phyloP scores from a whole-genome alignment of 2,113 vertebrate genomes.

The Nothobranchius kuhntae region DNA sequence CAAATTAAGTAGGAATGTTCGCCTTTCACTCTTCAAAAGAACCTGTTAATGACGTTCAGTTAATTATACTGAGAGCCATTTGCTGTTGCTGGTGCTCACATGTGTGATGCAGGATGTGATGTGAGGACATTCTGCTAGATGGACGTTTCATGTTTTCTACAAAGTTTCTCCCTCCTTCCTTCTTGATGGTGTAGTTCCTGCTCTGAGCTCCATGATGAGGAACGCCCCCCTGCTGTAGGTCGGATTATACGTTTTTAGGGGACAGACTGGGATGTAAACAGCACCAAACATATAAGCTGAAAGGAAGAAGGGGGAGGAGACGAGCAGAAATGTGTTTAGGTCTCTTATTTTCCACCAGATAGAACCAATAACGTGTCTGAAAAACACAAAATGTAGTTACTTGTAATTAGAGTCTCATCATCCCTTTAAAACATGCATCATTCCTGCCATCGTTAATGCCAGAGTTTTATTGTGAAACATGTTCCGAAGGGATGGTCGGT shows the following conservation, averaged over 20 bases:
- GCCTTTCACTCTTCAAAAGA: conserved; percentile 28
- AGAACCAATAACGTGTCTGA: no score
- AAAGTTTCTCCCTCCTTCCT: conserved; percentile 44
- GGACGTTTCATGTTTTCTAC: conserved; percentile 9
- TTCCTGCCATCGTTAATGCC: no score
- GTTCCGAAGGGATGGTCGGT: no score
- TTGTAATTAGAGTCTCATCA: no score
- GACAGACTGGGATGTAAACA: background rate
- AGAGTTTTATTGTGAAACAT: no score
- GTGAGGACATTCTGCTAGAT: conserved; percentile 29
- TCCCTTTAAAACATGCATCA: no score
- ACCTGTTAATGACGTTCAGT: conserved; percentile 56
- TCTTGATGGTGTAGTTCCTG: background rate
- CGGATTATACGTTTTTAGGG: background rate
- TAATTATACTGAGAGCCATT: conserved; percentile 51
- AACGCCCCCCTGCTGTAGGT: background rate
- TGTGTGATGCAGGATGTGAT: conserved; percentile 21
- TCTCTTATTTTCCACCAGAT: no score
- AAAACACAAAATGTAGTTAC: no score
- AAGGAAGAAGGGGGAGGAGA: background rate
- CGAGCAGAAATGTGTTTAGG: background rate
- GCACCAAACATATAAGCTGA: background rate
- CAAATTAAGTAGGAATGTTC: conserved; percentile 51
- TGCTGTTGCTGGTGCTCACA: conserved; percentile 23
- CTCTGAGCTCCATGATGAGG: background rate